Percentiles rank a stretch among this genome's conserved stretches.
Conservation (phyloP, 2,888 invertebrate species). For the Aspidiotus destructor region DNA sequence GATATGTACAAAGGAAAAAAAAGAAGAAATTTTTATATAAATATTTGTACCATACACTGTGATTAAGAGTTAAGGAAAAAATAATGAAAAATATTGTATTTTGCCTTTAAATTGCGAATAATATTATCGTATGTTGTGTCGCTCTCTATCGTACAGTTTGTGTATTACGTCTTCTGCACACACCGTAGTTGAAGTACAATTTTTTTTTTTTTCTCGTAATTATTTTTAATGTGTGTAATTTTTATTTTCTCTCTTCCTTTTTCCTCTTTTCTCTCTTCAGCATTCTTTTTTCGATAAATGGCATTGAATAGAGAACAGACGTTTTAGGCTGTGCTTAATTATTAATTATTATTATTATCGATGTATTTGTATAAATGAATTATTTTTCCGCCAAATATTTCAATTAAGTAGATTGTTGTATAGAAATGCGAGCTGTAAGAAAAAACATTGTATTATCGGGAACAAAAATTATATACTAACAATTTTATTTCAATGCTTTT, state of each 20-base stretch:
- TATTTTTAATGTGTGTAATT: conserved; percentile 3
- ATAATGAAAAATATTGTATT: neutral
- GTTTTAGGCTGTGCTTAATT: conserved; percentile 28
- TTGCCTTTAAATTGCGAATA: neutral
- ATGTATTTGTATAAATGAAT: too few relatives aligned
- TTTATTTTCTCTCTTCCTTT: neutral
- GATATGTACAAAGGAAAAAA: conserved; percentile 7
- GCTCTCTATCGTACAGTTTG: conserved; percentile 23
- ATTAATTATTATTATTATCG: too few relatives aligned
- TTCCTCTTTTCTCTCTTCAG: too few relatives aligned
- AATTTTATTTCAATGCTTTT: too few relatives aligned
- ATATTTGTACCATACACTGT: conserved; percentile 26
- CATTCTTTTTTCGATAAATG: neutral
- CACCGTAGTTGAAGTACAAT: neutral
- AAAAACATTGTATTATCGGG: conserved; percentile 9
- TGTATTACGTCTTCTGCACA: neutral
- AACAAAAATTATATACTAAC: neutral
- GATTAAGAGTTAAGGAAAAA: conserved; percentile 20
- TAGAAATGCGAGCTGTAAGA: too few relatives aligned
- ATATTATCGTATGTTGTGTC: neutral
- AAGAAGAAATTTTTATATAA: conserved; percentile 4
- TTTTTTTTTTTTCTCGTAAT: too few relatives aligned
- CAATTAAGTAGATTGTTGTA: too few relatives aligned
- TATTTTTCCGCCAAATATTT: too few relatives aligned
- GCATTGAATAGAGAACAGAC: conserved; percentile 26